Evolutionary conservation across 2,888 invertebrate species (phyloP).

Genomic region (Athalia circularis): DNA sequence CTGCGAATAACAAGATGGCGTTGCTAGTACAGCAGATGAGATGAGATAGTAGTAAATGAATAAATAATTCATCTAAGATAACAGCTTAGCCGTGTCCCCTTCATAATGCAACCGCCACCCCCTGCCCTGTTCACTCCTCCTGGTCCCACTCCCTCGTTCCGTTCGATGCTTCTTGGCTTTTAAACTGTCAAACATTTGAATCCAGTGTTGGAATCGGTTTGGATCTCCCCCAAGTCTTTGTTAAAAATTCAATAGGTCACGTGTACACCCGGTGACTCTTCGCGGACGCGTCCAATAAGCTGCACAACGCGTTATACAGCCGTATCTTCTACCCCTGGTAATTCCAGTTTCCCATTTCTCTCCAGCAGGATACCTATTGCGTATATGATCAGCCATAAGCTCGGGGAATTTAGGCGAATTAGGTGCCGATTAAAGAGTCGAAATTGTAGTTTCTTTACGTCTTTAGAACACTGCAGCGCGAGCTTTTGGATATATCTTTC

Average conservation of each 20-base stretch:
- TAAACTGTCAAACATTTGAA: constrained; percentile 73
- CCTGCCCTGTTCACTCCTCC: constrained; percentile 26
- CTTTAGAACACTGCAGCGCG: no score
- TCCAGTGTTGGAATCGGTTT: constrained; percentile 66
- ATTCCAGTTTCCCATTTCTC: no score
- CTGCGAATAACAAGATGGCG: constrained; percentile 35
- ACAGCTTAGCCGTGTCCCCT: constrained; percentile 74
- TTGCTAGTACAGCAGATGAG: neutral
- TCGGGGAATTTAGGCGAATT: no score
- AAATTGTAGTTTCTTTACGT: no score
- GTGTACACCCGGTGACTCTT: constrained; percentile 24
- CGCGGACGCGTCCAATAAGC: constrained; percentile 42
- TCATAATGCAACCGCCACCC: constrained; percentile 71
- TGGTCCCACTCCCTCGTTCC: constrained; percentile 49
- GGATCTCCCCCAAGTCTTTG: constrained; percentile 62
- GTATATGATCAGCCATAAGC: no score
- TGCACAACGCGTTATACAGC: no score
- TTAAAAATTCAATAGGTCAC: constrained; percentile 68
- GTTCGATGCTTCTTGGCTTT: constrained; percentile 68
- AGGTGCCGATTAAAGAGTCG: no score
- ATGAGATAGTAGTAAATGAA: constrained; percentile 19
- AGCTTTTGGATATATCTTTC: no score
- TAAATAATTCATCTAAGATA: constrained; percentile 56
- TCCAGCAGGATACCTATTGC: no score
- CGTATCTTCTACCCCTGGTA: no score